phyloP scores from a whole-genome alignment of 2,888 invertebrate genomes.

The Cremastinae sp. region DNA sequence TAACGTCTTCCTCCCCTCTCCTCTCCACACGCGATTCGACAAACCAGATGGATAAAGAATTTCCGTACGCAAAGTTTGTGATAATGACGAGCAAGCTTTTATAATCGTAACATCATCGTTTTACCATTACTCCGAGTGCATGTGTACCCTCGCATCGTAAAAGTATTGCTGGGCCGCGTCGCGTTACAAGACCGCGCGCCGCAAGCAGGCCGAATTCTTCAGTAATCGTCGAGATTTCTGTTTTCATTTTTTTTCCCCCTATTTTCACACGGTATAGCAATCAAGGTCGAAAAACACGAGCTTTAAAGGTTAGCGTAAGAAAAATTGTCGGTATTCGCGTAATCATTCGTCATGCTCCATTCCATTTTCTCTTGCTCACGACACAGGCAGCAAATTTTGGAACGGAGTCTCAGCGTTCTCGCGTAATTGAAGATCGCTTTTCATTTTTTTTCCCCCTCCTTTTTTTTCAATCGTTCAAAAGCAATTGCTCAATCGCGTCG shows the following conservation, averaged over 20 bases:
- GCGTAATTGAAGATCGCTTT: background rate
- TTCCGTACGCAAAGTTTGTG: constrained; percentile 20
- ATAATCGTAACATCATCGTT: constrained; percentile 35
- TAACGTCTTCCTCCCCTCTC: constrained; percentile 32
- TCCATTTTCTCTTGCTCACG: constrained; percentile 11
- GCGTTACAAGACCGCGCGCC: constrained; percentile 20
- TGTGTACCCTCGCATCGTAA: constrained; percentile 24
- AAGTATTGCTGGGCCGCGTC: constrained; percentile 22
- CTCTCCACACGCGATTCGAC: constrained; percentile 17
- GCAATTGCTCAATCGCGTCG: constrained; percentile 2
- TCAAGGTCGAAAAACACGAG: constrained; percentile 8
- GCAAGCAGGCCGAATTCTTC: constrained; percentile 14
- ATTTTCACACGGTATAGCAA: constrained; percentile 16
- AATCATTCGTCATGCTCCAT: constrained; percentile 43
- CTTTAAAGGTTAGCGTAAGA: background rate
- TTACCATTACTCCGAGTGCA: constrained; percentile 34
- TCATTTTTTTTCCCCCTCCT: constrained; percentile 12
- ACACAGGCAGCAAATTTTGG: constrained; percentile 1
- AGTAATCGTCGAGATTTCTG: constrained; percentile 1
- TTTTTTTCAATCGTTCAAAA: constrained; percentile 4
- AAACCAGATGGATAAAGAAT: constrained; percentile 50
- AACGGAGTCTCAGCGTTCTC: background rate
- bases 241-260: constrained; percentile 14
- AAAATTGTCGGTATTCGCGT: background rate
- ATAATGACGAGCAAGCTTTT: constrained; percentile 25